These are phyloP conservation scores for Aspidiotus destructor DNA, from an alignment of 2,888 invertebrate genomes.

Conservation along the genomic window DNA sequence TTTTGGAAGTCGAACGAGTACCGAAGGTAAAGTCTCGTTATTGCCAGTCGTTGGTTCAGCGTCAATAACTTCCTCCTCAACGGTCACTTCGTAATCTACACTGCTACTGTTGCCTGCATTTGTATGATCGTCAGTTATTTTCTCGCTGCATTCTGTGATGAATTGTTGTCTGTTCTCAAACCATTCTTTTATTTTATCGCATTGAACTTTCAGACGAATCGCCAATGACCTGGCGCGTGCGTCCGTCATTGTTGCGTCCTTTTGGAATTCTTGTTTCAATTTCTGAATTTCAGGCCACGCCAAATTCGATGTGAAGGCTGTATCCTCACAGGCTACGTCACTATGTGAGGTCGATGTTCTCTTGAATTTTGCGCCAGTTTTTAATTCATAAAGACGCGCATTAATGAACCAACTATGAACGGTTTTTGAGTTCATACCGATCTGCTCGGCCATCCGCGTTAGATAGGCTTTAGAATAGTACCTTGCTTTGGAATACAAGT, in stretches of 20 bases:
- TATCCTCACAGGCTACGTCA: neutral
- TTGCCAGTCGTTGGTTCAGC: neutral
- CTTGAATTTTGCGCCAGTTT: neutral
- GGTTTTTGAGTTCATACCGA: neutral
- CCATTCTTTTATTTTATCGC: constrained; percentile 12
- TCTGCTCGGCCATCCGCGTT: neutral
- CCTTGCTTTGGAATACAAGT: neutral
- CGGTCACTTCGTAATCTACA: neutral
- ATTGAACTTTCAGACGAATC: neutral
- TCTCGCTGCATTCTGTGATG: neutral
- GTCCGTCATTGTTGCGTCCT: constrained; percentile 3
- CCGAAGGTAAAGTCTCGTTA: neutral
- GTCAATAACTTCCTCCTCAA: neutral
- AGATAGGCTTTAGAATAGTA: neutral
- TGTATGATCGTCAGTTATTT: neutral
- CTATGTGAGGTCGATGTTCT: neutral
- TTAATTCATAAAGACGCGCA: constrained; percentile 15
- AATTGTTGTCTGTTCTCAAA: constrained; percentile 1
- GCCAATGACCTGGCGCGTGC: neutral
- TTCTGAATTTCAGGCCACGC: neutral
- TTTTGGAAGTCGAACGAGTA: neutral
- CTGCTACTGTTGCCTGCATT: neutral
- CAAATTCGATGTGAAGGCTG: neutral
- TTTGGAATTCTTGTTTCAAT: neutral
- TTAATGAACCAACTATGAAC: constrained; percentile 14